Base-by-base conservation (phyloP, 2,797 vertebrate species). In the Micrastur ruficollis region DNA sequence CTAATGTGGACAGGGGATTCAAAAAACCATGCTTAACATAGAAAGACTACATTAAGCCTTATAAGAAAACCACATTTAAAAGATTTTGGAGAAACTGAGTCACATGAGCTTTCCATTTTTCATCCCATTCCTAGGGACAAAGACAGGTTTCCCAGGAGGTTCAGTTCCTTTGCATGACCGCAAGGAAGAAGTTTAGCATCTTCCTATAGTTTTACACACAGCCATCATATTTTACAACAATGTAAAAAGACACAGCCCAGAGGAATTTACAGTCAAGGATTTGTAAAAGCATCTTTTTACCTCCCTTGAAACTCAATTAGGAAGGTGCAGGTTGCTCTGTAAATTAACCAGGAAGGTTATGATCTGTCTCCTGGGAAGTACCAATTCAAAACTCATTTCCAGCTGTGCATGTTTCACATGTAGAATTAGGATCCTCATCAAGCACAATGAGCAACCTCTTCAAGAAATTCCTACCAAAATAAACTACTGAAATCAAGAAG, bases 341-440 rank as follows among this genome's bases (percentile, higher is more conserved):
- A 95, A 95, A 95, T 95, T 95, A 92, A 92, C 17, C 15, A 67
- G 55, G 47, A 90, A 89, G 78, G 67, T 95, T 97, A 95, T 1
- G 8, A 93, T 78, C 56, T 81, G 52, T 78, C 94, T 94, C 90
- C 61, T 52, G 84, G 74, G 90, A 95, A 89, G 42, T 20, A 87
- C 67, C 86, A 93, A 90, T 90, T 88, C 74, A 91, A 96, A 96
- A 90, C 56, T 80, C 55, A 92, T 85, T 96, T 95, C 86, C 65
- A 89, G 63, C 5, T 68, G 53, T 25, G 47, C 85, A 76, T 26
- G 52, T 46, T 89, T 90, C 83, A 67, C 81, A 82, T 59, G 29
- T 59, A 91, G 36, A 91, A 91, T 89, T 59, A 92, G 59, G 38
- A 85, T 46, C 32, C 67, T 55, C 86, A 73, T 73, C 71, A 63